Evolutionary conservation across 2,888 invertebrate species (phyloP).

Genomic region (Hemaris fuciformis): DNA sequence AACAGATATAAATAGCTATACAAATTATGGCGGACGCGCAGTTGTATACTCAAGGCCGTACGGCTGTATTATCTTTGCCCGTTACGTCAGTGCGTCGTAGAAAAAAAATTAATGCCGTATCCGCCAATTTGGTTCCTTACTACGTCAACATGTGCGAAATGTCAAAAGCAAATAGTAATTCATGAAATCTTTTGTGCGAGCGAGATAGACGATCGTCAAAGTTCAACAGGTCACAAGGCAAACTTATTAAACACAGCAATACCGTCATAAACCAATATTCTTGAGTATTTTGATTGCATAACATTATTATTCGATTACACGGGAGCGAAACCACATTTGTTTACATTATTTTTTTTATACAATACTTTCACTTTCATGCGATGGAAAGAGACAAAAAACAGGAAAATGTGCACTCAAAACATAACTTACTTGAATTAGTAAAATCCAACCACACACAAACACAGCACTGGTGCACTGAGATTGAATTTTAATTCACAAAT

Average conservation of each 20-base stretch:
- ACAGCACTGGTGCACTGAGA: not conserved
- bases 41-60: not conserved
- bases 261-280: too few relatives aligned
- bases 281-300: not conserved
- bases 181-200: not conserved
- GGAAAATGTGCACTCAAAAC: not conserved
- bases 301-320: not conserved
- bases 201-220: constrained; percentile 19
- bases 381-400: not conserved
- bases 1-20: not conserved
- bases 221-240: constrained; percentile 18
- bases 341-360: not conserved
- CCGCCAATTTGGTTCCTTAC: not conserved
- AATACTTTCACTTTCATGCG: constrained; percentile 5
- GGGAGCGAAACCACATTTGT: not conserved
- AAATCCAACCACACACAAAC: not conserved
- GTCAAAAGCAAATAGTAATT: not conserved
- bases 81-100: not conserved
- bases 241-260: too few relatives aligned
- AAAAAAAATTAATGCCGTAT: not conserved
- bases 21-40: not conserved
- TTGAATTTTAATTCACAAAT: not conserved
- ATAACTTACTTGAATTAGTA: not conserved
- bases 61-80: not conserved
- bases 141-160: not conserved